Percentiles rank a stretch among this genome's conserved stretches.
Evolutionary conservation across 92 coral and sea anemone genomes (phyloP).

Genomic region (Montipora capitata): DNA sequence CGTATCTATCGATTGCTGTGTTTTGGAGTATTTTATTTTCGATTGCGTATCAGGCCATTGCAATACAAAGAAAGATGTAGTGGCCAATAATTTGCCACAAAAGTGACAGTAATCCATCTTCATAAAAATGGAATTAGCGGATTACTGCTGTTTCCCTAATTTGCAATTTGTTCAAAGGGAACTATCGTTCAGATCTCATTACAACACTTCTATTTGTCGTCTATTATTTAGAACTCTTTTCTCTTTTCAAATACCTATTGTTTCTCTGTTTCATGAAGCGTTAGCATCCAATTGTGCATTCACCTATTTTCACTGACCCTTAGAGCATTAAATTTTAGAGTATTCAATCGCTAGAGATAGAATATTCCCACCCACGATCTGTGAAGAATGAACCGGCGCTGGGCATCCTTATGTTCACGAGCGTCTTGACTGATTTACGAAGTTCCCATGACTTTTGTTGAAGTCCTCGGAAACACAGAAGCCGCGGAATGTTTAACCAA

Average conservation of each 20-base stretch:
- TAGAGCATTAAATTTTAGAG: slow-evolving; percentile 27
- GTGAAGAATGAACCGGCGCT: neutral
- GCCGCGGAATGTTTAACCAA: slow-evolving; percentile 10
- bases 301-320: slow-evolving; percentile 45
- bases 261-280: slow-evolving; percentile 65
- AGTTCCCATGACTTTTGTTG: neutral
- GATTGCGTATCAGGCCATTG: neutral
- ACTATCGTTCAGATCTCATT: slow-evolving; percentile 24
- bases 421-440: neutral
- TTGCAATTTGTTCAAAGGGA: slow-evolving; percentile 24
- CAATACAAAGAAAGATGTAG: slow-evolving; percentile 3
- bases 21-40: neutral
- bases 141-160: slow-evolving; percentile 52
- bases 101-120: slow-evolving; percentile 81
- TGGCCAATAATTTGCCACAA: slow-evolving; percentile 45
- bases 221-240: slow-evolving; percentile 9
- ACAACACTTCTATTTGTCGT: slow-evolving; percentile 16
- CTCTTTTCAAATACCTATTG: slow-evolving; percentile 19
- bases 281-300: slow-evolving; percentile 75
- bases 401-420: neutral
- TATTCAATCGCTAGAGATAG: slow-evolving; percentile 10
- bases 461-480: neutral
- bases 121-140: slow-evolving; percentile 78
- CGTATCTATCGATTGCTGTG: slow-evolving; percentile 19
- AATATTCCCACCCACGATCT: slow-evolving; percentile 9